Percentiles rank a stretch among this genome's conserved stretches.
These are phyloP conservation scores for Heterotis niloticus DNA, from an alignment of 2,113 vertebrate species.

Conservation along the genomic window DNA sequence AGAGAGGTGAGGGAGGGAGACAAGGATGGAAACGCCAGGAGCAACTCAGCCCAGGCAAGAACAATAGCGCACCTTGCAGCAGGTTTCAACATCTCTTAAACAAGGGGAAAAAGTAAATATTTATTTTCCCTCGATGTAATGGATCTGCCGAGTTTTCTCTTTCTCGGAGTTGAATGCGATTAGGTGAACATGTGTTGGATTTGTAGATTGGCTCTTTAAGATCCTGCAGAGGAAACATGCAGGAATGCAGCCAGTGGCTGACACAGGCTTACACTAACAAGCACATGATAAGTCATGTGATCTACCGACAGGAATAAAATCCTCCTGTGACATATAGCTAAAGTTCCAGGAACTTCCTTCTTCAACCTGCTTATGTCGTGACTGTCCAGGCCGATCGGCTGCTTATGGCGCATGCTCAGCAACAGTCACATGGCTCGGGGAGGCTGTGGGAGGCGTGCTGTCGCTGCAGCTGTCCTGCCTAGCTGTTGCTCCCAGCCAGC, in stretches of 20 bases:
- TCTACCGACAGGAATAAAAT: background rate
- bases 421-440: background rate
- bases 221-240: background rate
- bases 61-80: background rate
- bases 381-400: background rate
- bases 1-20: background rate
- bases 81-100: background rate
- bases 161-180: too few species aligned
- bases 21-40: background rate
- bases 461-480: background rate
- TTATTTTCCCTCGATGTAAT: background rate
- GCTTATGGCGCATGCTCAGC: background rate
- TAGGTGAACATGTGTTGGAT: background rate
- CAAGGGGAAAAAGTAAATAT: background rate
- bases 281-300: background rate
- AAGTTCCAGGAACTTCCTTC: slow-evolving; percentile 19
- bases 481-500: background rate
- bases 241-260: slow-evolving; percentile 1
- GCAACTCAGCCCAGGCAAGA: background rate
- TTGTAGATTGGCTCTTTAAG: background rate
- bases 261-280: background rate
- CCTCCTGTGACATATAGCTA: background rate
- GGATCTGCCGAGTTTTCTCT: background rate
- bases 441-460: background rate
- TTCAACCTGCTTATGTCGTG: too few species aligned